Conservation (phyloP, 2,888 invertebrate genomes). For the Tridacna gigas region DNA sequence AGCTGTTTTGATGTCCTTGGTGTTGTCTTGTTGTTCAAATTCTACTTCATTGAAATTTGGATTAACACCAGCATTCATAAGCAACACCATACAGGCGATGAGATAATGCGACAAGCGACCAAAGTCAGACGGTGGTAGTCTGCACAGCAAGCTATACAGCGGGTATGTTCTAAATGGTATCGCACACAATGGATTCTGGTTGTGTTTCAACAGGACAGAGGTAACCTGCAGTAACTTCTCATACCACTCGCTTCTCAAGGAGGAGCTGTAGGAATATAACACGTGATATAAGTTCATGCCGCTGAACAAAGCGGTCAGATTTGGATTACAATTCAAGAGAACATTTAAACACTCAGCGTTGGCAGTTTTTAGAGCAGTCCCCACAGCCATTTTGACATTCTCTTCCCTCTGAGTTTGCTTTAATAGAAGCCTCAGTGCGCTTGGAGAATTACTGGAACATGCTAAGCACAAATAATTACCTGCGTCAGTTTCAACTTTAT, state of each 20-base stretch:
- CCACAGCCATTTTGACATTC: constrained; percentile 75
- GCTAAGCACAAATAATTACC: constrained; percentile 73
- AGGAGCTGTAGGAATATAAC: constrained; percentile 77
- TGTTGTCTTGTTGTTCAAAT: constrained; percentile 64
- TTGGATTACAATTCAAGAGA: constrained; percentile 70
- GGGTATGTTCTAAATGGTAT: constrained; percentile 79
- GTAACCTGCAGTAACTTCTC: constrained; percentile 75
- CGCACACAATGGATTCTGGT: constrained; percentile 71
- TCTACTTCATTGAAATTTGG: constrained; percentile 80
- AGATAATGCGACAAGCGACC: constrained; percentile 71
- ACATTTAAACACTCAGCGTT: constrained; percentile 77
- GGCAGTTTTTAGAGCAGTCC: constrained; percentile 73
- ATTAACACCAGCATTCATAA: constrained; percentile 78
- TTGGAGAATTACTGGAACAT: constrained; percentile 75
- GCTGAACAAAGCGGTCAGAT: constrained; percentile 69
- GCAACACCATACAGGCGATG: constrained; percentile 68
- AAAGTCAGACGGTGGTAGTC: constrained; percentile 70
- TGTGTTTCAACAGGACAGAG: constrained; percentile 74
- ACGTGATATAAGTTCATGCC: constrained; percentile 82
- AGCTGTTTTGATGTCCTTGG: constrained; percentile 65
- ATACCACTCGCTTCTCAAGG: constrained; percentile 71
- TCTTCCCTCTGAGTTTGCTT: constrained; percentile 57
- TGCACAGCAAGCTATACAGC: constrained; percentile 79
- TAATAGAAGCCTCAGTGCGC: constrained; percentile 73
- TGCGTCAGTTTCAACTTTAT: constrained; percentile 45